Base-by-base conservation (phyloP, 1,140 invertebrate species). In the Leptinotarsa lineolata region DNA sequence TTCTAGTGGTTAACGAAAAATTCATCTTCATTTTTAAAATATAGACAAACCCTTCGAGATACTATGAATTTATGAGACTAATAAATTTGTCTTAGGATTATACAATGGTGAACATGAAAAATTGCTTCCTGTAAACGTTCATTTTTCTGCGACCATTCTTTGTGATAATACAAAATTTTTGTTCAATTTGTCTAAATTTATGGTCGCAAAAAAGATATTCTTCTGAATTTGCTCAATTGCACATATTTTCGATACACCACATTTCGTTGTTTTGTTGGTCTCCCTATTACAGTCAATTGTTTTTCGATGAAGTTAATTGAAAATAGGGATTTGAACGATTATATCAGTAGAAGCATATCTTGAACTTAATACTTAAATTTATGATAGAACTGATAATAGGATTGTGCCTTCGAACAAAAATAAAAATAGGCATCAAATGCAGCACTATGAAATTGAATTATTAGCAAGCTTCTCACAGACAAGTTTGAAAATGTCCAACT, bases 251-350 rank as follows among this genome's bases (percentile, higher is more conserved):
- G 61, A n/a, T 15, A 63, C 20, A 22, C 24, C 13, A n/a, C 16
- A 18, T 63, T 21, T 63, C 45, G 59, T 61, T 73, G 22, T 68
- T 67, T 59, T 69, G 20, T 58, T 72, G 46, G 30, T 75, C 75
- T 78, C 77, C 77, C 77, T 78, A 69, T 78, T 78, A 76, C 75
- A 76, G 75, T 78, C 77, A 78, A 76, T 78, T 76, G 68, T 74
- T 76, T 74, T 76, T 76, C 61, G 59, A 54, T 60, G 58, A 75
- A 60, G 44, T 72, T 22, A 68, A 48, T 74, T 24, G 46, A 66
- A 61, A 67, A 60, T 16, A 22, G 30, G 60, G 39, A 21, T 59
- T 66, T 65, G 69, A 63, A 59, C 45, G 66, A 69, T 70, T 68
- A 76, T 76, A 75, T 77, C 76, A 77, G 73, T 77, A 77, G 74